A percentile compares a stretch with the other conserved stretches of the same genome.
phyloP scores from a whole-genome alignment of 1,140 invertebrate genomes.

The Pentalonia nigronervosa region DNA sequence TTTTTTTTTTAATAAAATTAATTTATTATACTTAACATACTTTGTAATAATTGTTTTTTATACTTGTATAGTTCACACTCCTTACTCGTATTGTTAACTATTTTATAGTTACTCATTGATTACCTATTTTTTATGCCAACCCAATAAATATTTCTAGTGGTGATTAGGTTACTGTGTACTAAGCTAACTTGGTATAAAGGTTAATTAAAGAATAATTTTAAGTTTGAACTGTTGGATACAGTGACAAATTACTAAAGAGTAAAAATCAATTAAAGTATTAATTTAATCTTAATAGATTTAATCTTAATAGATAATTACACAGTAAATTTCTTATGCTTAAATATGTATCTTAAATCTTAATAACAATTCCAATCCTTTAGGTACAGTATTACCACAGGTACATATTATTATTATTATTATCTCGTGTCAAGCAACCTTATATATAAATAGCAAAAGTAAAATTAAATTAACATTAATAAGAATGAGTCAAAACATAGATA shows the following conservation, averaged over 20 bases:
- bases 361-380: not conserved
- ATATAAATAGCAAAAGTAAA: too few species aligned
- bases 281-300: too few species aligned
- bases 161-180: not conserved
- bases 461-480: too few species aligned
- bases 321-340: too few species aligned
- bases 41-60: not conserved
- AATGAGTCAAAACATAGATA: too few species aligned
- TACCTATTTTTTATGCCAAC: not conserved
- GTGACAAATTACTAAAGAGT: not conserved
- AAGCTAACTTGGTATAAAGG: not conserved
- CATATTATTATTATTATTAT: too few species aligned
- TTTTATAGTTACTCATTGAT: not conserved
- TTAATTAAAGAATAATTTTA: not conserved
- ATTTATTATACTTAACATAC: not conserved
- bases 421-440: too few species aligned
- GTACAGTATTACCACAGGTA: not conserved
- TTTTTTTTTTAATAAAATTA: not conserved
- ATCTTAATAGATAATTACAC: not conserved
- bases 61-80: not conserved
- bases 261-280: not conserved
- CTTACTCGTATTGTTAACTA: not conserved
- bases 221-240: not conserved
- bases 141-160: not conserved
- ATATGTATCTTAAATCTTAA: not conserved